These are phyloP conservation scores for Eristalinus aeneus DNA, from an alignment of 2,888 invertebrate genomes.

Conservation along the genomic window DNA sequence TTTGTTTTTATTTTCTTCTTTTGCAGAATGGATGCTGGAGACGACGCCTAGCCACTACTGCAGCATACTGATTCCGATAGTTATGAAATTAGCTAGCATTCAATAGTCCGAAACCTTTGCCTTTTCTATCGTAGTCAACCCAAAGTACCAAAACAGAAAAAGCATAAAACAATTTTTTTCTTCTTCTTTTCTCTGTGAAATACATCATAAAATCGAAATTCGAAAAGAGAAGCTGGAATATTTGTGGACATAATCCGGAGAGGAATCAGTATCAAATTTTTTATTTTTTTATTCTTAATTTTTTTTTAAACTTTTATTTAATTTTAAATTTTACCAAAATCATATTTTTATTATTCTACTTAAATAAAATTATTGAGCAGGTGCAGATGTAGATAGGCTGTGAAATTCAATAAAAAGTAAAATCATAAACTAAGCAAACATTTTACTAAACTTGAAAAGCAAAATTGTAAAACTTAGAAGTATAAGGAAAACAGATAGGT, in stretches of 20 bases:
- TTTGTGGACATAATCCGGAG: slow-evolving; percentile 1
- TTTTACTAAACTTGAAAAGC: not conserved
- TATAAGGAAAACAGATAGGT: not conserved
- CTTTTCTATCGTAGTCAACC: slow-evolving; percentile 47
- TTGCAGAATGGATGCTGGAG: slow-evolving; percentile 77
- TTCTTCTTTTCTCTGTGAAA: slow-evolving; percentile 34
- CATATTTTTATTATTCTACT: not conserved
- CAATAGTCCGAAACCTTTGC: slow-evolving; percentile 32
- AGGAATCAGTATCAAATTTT: slow-evolving; percentile 42
- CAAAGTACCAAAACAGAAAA: slow-evolving; percentile 35
- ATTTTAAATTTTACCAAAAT: not conserved
- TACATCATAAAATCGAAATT: slow-evolving; percentile 34
- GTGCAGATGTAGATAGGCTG: slow-evolving; percentile 38
- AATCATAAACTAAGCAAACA: slow-evolving; percentile 5
- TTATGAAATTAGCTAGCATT: slow-evolving; percentile 75
- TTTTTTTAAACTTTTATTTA: not conserved
- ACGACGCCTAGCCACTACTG: slow-evolving; percentile 81
- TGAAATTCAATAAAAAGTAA: slow-evolving; percentile 24
- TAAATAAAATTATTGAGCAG: not conserved
- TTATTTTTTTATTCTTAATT: not conserved
- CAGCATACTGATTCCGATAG: slow-evolving; percentile 78
- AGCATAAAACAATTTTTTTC: not conserved
- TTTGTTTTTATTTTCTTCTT: slow-evolving; percentile 53
- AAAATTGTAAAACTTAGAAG: not conserved
- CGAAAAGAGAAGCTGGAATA: not conserved